Evolutionary conservation across 1,140 invertebrate species (phyloP).

Genomic region (Hydropsyche tenuis): DNA sequence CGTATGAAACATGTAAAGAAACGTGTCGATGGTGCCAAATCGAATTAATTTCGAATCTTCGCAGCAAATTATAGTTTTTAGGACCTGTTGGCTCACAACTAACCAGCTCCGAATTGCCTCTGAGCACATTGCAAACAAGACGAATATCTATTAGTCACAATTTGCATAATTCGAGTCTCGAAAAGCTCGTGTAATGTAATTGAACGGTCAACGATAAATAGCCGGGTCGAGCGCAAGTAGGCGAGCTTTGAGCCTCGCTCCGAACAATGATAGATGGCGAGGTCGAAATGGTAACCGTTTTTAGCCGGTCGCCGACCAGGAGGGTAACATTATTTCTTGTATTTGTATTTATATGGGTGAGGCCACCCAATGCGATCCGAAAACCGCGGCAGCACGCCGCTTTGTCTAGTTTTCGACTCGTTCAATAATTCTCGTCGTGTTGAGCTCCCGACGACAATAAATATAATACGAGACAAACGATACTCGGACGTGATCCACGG

Average conservation of each 20-base stretch:
- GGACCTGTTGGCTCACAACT: neutral
- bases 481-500: neutral
- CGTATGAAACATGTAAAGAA: neutral
- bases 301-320: no score
- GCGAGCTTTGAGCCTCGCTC: neutral
- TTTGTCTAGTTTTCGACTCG: neutral
- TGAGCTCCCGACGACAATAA: constrained; percentile 1
- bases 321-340: no score
- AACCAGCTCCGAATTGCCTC: neutral
- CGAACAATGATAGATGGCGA: constrained; percentile 13
- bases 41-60: constrained; percentile 1
- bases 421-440: neutral
- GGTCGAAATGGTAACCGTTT: constrained; percentile 2
- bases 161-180: no score
- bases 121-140: neutral
- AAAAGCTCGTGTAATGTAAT: no score
- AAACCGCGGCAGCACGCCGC: neutral
- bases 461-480: neutral
- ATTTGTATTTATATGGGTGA: neutral
- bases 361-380: constrained; percentile 17
- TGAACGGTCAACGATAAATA: no score
- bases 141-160: no score
- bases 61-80: neutral
- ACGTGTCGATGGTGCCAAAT: neutral
- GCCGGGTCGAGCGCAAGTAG: no score